A percentile compares a stretch with the other conserved stretches of the same genome.
These are phyloP conservation scores for Aphodius granarius DNA, from an alignment of 2,888 invertebrate genomes.

Conservation along the genomic window DNA sequence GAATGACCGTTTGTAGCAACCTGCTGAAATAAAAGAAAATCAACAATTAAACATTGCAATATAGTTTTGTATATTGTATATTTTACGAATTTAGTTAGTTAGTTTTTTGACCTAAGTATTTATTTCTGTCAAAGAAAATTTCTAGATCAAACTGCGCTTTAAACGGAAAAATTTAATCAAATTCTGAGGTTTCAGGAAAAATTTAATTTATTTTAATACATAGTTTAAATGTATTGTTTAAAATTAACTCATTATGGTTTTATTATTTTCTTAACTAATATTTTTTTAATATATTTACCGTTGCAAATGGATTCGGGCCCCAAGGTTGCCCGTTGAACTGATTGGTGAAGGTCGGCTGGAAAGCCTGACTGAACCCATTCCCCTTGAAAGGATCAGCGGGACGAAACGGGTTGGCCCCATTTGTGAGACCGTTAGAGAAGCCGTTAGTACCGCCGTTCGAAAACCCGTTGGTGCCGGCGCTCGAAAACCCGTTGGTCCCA, in stretches of 20 bases:
- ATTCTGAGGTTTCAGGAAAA: too few species aligned
- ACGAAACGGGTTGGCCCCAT: constrained; percentile 40
- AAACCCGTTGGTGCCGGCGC: neutral
- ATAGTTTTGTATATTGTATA: too few species aligned
- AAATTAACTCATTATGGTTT: neutral
- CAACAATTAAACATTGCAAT: constrained; percentile 3
- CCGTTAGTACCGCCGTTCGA: constrained; percentile 18
- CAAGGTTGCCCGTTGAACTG: constrained; percentile 42
- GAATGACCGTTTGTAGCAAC: constrained; percentile 54
- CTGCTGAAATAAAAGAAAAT: constrained; percentile 47
- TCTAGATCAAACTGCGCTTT: too few species aligned
- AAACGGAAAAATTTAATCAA: too few species aligned
- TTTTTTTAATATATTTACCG: neutral
- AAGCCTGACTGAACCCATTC: constrained; percentile 42
- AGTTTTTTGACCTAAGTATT: too few species aligned
- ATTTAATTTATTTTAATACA: too few species aligned
- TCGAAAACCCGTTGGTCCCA: neutral
- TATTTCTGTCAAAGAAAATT: too few species aligned
- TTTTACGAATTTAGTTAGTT: too few species aligned
- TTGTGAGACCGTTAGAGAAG: constrained; percentile 28
- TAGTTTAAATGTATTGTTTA: neutral
- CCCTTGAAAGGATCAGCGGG: constrained; percentile 31
- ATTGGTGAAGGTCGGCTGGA: constrained; percentile 42
- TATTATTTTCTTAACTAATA: too few species aligned
- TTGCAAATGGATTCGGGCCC: constrained; percentile 37